Conservation (phyloP, 2,888 invertebrate genomes). For the Diplazon laetatorius region DNA sequence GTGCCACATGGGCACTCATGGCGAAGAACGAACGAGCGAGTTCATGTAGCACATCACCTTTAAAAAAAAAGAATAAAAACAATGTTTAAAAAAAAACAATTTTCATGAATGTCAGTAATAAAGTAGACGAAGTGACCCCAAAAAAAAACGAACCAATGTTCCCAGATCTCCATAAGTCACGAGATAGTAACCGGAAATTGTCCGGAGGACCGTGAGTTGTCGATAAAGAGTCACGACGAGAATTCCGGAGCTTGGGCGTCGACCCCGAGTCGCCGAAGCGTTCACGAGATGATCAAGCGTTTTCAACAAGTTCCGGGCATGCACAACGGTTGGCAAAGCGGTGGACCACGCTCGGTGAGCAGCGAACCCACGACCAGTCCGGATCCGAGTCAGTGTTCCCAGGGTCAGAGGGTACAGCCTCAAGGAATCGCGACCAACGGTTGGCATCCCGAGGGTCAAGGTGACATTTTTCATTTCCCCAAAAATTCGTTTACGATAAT, state of each 20-base stretch:
- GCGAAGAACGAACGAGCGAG: no score
- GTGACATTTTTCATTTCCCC: conserved; percentile 42
- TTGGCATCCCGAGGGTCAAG: conserved; percentile 74
- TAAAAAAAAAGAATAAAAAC: no score
- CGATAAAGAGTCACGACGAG: conserved; percentile 69
- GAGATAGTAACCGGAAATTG: conserved; percentile 70
- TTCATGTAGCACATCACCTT: no score
- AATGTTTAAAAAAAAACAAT: no score
- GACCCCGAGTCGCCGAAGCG: conserved; percentile 76
- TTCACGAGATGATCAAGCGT: conserved; percentile 81
- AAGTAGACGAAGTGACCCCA: no score
- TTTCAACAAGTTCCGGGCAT: conserved; percentile 79
- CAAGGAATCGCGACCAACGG: conserved; percentile 74
- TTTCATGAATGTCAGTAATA: no score
- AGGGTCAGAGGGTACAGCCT: conserved; percentile 74
- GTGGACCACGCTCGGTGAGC: conserved; percentile 71
- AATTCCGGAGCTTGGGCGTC: conserved; percentile 71
- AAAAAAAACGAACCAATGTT: no score
- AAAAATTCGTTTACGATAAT: not conserved
- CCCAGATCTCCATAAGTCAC: conserved; percentile 69
- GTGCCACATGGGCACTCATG: no score
- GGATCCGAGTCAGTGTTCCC: conserved; percentile 74
- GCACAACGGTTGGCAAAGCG: conserved; percentile 75
- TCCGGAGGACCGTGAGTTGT: conserved; percentile 68
- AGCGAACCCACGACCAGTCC: conserved; percentile 75